Conservation (phyloP, 2,113 vertebrate genomes). For the Coryphaenoides rupestris region DNA sequence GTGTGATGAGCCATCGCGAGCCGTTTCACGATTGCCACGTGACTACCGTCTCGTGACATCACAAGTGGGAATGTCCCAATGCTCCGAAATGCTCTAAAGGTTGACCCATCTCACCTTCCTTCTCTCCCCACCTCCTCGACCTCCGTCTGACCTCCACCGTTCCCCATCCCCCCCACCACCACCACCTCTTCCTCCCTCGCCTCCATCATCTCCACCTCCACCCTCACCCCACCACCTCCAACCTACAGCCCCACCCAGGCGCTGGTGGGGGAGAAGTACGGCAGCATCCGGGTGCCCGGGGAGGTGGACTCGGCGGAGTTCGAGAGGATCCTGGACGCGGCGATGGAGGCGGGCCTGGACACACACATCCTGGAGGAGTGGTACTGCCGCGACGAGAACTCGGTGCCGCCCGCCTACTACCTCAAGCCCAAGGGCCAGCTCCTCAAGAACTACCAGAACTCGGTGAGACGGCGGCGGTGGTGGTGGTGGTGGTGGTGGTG, state of each 20-base stretch:
- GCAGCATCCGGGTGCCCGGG: constrained; percentile 91
- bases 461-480: no score
- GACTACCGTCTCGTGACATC: no score
- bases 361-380: constrained; percentile 94
- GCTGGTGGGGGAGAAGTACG: constrained; percentile 95
- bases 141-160: no score
- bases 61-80: no score
- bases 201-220: constrained; percentile 1
- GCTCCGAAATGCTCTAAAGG: no score
- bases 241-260: constrained; percentile 81
- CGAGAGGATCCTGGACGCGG: constrained; percentile 97
- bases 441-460: constrained; percentile 86
- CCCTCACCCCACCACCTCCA: constrained; percentile 25
- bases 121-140: no score
- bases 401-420: constrained; percentile 95
- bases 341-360: constrained; percentile 88
- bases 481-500: no score
- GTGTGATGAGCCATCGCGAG: no score
- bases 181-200: constrained; percentile 18
- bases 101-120: no score
- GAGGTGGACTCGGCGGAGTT: constrained; percentile 96
- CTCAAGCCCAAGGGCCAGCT: constrained; percentile 92
- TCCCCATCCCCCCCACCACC: background rate
- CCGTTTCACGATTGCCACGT: no score
- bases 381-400: constrained; percentile 98